Evolutionary conservation across 2,888 invertebrate genomes (phyloP).

Genomic region (Vannuccia rotundouncinata): DNA sequence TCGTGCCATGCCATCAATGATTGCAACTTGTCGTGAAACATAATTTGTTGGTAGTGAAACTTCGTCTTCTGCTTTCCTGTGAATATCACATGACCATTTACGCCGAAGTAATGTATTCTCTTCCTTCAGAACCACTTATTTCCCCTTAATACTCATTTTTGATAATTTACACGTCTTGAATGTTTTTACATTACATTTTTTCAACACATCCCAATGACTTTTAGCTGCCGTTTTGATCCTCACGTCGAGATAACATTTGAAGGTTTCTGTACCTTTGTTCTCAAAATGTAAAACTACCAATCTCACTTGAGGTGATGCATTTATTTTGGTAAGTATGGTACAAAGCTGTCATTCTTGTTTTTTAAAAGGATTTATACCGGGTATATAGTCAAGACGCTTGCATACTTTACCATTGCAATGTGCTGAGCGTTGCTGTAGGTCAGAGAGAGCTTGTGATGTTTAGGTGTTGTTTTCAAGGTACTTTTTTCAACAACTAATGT

Average conservation of each 20-base stretch:
- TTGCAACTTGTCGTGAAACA: neutral
- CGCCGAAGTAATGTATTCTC: neutral
- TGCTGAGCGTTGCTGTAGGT: slow-evolving; percentile 20
- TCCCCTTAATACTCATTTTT: neutral
- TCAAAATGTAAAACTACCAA: slow-evolving; percentile 13
- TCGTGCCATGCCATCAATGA: neutral
- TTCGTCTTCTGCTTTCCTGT: neutral
- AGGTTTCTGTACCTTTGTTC: neutral
- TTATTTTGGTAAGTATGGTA: slow-evolving; percentile 19
- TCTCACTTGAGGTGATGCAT: neutral
- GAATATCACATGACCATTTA: neutral
- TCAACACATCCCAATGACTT: neutral
- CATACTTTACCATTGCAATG: slow-evolving; percentile 6
- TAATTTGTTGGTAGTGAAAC: too few species aligned
- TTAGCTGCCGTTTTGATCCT: neutral
- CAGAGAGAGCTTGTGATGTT: slow-evolving; percentile 10
- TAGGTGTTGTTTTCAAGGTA: slow-evolving; percentile 6
- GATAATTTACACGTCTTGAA: slow-evolving; percentile 14
- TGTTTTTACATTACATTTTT: neutral
- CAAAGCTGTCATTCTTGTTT: slow-evolving; percentile 7
- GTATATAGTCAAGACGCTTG: neutral
- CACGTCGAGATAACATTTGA: neutral
- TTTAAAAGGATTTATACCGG: slow-evolving; percentile 11
- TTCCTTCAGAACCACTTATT: neutral
- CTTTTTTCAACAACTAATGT: neutral